Evolutionary conservation across 2,888 invertebrate species (phyloP).

Genomic region (Eretmocerus hayati): DNA sequence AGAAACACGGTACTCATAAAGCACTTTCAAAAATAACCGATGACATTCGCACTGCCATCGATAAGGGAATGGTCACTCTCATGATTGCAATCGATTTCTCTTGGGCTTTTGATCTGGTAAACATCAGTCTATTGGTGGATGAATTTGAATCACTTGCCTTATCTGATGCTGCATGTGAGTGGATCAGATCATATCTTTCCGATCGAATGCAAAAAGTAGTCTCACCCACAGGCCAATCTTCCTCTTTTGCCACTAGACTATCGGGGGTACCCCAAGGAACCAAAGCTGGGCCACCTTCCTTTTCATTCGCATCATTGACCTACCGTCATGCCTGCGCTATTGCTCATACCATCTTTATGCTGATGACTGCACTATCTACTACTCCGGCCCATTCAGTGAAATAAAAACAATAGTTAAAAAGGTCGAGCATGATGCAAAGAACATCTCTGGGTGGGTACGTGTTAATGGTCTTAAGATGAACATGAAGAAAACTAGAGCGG

Average conservation of each 20-base stretch:
- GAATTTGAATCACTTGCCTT: background rate
- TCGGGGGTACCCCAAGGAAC: background rate
- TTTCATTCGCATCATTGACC: background rate
- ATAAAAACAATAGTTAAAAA: no score
- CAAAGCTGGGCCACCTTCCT: background rate
- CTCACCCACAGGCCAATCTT: background rate
- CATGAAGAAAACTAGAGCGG: no score
- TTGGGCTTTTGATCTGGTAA: constrained; percentile 5
- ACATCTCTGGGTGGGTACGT: background rate
- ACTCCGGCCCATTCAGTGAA: no score
- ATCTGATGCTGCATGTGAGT: background rate
- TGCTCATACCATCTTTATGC: background rate
- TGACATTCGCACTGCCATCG: background rate
- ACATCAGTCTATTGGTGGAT: background rate
- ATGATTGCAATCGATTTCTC: constrained; percentile 6
- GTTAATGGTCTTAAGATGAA: background rate
- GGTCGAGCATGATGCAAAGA: background rate
- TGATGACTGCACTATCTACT: background rate
- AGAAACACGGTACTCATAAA: background rate
- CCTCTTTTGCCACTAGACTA: background rate
- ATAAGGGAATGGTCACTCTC: background rate
- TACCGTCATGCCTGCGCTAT: background rate
- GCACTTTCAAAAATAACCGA: background rate
- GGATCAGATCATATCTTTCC: constrained; percentile 4
- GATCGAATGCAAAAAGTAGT: background rate